Percentiles rank a stretch among this genome's conserved stretches.
Evolutionary conservation across 2,797 vertebrate genomes (phyloP).

Genomic region (Silurus aristotelis): DNA sequence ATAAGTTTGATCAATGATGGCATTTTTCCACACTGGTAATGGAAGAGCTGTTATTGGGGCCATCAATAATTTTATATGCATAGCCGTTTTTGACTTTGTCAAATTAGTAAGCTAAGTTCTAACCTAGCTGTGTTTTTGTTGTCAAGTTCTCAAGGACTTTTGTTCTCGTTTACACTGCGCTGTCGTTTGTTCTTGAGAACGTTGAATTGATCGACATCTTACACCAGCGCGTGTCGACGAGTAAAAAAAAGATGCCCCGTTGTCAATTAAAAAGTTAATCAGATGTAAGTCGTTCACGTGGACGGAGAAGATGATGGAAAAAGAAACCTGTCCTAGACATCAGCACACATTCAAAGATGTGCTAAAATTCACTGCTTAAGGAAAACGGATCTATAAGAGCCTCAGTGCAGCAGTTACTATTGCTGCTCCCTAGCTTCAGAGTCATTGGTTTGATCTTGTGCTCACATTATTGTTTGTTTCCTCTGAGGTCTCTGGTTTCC

Average conservation of each 20-base stretch:
- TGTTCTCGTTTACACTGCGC: not conserved
- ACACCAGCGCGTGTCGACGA: not conserved
- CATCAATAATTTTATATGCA: not conserved
- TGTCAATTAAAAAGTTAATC: not conserved
- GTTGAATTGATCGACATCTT: not conserved
- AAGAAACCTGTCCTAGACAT: not conserved
- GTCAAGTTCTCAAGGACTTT: not conserved
- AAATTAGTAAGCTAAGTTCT: not conserved
- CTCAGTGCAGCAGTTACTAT: not conserved
- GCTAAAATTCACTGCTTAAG: not conserved
- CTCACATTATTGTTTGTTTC: not conserved
- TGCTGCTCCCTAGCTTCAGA: not conserved
- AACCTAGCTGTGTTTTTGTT: not conserved
- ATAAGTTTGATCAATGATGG: too few species aligned
- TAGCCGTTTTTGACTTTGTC: not conserved
- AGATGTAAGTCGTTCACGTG: not conserved
- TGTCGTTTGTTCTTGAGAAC: too few species aligned
- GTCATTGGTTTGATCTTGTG: not conserved
- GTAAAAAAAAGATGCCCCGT: not conserved
- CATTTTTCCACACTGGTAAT: not conserved
- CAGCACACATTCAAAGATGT: not conserved
- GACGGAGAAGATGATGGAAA: not conserved
- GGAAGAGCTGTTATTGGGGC: not conserved
- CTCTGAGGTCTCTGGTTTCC: not conserved
- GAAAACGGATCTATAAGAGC: not conserved